A percentile compares a stretch with the other conserved stretches of the same genome.
These are phyloP conservation scores for Lateolabrax maculatus DNA, from an alignment of 2,797 vertebrate species.

Conservation along the genomic window DNA sequence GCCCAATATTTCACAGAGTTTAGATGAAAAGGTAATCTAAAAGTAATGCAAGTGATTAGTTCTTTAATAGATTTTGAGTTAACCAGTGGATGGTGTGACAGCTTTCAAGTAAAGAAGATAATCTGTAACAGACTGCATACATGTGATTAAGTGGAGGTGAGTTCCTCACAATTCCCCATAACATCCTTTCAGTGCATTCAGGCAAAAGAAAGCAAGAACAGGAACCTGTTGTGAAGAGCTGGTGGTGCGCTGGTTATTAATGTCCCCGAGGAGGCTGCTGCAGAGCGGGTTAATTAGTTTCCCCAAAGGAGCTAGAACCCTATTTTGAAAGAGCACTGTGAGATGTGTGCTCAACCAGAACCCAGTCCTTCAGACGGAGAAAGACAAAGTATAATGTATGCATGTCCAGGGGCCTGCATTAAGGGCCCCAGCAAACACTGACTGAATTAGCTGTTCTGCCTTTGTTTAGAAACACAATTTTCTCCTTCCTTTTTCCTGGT, in stretches of 20 bases:
- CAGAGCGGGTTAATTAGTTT: conserved; percentile 59
- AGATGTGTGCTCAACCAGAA: conserved; percentile 59
- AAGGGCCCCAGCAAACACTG: conserved; percentile 42
- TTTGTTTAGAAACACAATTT: conserved; percentile 49
- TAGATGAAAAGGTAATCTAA: neutral
- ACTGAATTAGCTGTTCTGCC: conserved; percentile 47
- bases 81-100: neutral
- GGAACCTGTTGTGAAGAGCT: conserved; percentile 55
- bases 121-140: conserved; percentile 28
- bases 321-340: conserved; percentile 58
- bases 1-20: neutral
- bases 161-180: conserved; percentile 10
- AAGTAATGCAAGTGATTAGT: conserved; percentile 4
- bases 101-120: conserved; percentile 14
- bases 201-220: conserved; percentile 39
- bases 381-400: conserved; percentile 55
- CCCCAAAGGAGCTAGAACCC: conserved; percentile 47
- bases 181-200: conserved; percentile 25
- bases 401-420: conserved; percentile 40
- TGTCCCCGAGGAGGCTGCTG: conserved; percentile 60
- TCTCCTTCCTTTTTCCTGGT: conserved; percentile 23
- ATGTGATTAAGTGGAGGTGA: conserved; percentile 24
- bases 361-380: conserved; percentile 70
- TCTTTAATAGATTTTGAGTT: neutral
- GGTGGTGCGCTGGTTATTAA: conserved; percentile 67